Percentiles rank a stretch among this genome's conserved stretches.
Evolutionary conservation across 2,888 invertebrate species (phyloP).

Genomic region (Anticlea derivata): DNA sequence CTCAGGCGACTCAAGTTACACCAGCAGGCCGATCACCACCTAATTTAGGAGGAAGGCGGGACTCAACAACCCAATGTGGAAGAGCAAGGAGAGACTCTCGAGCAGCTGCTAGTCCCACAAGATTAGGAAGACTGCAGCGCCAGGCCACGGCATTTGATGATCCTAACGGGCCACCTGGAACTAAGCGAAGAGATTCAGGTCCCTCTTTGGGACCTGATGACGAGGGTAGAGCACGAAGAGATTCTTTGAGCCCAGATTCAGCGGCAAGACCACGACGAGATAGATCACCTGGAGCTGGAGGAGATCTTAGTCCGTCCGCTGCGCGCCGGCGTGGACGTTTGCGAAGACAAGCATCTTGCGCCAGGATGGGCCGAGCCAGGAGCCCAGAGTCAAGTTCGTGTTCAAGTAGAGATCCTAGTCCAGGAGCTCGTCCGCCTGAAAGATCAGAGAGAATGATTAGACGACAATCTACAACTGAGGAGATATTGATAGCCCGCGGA

Average conservation of each 20-base stretch:
- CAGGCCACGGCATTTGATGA: conserved; percentile 96
- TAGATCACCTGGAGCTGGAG: conserved; percentile 90
- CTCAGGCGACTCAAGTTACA: conserved; percentile 57
- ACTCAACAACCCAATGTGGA: conserved; percentile 94
- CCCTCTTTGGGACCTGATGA: conserved; percentile 94
- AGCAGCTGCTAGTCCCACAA: conserved; percentile 86
- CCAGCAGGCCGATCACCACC: conserved; percentile 71
- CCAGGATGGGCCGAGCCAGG: conserved; percentile 81
- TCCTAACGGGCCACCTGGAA: conserved; percentile 88
- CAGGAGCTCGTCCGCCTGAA: conserved; percentile 85
- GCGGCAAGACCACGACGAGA: conserved; percentile 91
- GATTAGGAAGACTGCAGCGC: conserved; percentile 89
- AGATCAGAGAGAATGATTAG: conserved; percentile 87
- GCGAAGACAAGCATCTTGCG: conserved; percentile 91
- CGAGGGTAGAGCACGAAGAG: conserved; percentile 90
- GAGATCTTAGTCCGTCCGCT: conserved; percentile 90
- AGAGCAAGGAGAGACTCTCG: conserved; percentile 87
- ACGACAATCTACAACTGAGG: conserved; percentile 95
- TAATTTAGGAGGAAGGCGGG: conserved; percentile 86
- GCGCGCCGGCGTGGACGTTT: conserved; percentile 87
- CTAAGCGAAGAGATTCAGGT: conserved; percentile 90
- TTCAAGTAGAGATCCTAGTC: conserved; percentile 92
- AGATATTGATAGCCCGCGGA: conserved; percentile 94
- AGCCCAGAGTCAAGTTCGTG: conserved; percentile 91
- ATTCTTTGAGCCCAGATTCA: conserved; percentile 95